Conservation (phyloP, 2,113 vertebrate genomes). For the Sapajus apella region DNA sequence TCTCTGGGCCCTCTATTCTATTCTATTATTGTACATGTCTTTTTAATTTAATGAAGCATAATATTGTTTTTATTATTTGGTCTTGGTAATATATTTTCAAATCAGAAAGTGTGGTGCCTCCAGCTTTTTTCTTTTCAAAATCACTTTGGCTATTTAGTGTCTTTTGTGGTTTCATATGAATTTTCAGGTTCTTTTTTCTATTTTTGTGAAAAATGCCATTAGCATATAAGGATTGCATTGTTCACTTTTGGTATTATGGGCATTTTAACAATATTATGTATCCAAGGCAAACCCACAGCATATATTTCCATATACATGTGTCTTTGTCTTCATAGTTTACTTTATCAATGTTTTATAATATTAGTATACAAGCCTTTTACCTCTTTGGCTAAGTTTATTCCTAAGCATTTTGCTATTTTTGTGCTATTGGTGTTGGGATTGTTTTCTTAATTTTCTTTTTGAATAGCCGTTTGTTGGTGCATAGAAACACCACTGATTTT, state of each 20-base stretch:
- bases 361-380: neutral
- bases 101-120: neutral
- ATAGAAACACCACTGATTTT: neutral
- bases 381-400: neutral
- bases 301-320: neutral
- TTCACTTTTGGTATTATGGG: neutral
- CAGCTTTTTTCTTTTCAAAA: neutral
- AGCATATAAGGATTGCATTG: neutral
- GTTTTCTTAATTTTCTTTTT: neutral
- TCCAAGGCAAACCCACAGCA: neutral
- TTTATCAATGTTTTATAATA: neutral
- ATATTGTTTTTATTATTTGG: neutral
- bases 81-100: neutral
- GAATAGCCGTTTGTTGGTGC: neutral
- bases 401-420: neutral
- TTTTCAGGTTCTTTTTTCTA: neutral
- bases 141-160: neutral
- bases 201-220: neutral
- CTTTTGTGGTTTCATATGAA: neutral
- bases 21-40: neutral
- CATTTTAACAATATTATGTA: neutral
- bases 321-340: neutral
- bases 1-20: neutral
- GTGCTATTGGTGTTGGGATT: neutral
- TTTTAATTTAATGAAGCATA: neutral